phyloP scores from a whole-genome alignment of 2,113 vertebrate species.

The Pseudolaguvia tuberculata region DNA sequence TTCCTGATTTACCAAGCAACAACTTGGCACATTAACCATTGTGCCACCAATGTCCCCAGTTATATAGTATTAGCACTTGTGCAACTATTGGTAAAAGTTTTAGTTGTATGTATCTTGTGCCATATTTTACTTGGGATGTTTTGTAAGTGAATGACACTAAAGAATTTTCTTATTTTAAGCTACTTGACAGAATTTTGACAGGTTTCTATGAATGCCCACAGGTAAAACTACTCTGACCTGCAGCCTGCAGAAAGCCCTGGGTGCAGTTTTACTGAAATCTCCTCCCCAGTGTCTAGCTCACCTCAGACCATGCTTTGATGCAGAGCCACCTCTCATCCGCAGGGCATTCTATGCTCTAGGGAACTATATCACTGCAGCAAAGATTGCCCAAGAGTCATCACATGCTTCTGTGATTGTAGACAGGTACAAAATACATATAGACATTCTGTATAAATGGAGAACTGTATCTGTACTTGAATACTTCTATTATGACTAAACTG shows the following conservation, averaged over 20 bases:
- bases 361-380: slow-evolving; percentile 85
- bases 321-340: slow-evolving; percentile 76
- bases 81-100: background rate
- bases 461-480: too few species aligned
- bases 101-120: background rate
- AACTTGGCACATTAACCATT: too few species aligned
- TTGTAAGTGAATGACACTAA: background rate
- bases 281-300: slow-evolving; percentile 78
- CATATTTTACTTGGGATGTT: background rate
- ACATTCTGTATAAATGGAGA: too few species aligned
- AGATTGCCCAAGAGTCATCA: slow-evolving; percentile 70
- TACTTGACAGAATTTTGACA: background rate
- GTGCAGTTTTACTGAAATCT: slow-evolving; percentile 73
- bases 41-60: too few species aligned
- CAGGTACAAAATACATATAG: slow-evolving; percentile 68
- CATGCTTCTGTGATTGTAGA: slow-evolving; percentile 81
- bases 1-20: too few species aligned
- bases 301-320: slow-evolving; percentile 81
- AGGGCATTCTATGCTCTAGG: slow-evolving; percentile 89
- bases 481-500: too few species aligned
- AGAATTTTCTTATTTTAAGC: background rate
- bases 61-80: too few species aligned
- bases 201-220: slow-evolving; percentile 47
- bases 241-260: slow-evolving; percentile 70
- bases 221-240: slow-evolving; percentile 87